Evolutionary conservation across 2,797 vertebrate genomes (phyloP).

Genomic region (Acipenser transmontanus): DNA sequence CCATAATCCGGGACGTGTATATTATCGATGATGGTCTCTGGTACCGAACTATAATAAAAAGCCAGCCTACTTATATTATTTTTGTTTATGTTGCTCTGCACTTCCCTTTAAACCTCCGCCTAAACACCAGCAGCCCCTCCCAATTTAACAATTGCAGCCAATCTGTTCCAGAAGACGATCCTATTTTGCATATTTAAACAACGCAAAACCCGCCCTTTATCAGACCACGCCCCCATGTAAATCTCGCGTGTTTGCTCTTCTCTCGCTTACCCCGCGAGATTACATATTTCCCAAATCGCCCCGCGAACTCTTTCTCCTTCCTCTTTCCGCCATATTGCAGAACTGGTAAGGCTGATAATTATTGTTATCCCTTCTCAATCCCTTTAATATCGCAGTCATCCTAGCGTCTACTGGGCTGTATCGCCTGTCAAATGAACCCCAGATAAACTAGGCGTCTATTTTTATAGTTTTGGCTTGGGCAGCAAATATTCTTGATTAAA

Average conservation of each 20-base stretch:
- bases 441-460: not conserved
- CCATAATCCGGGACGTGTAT: too few species aligned
- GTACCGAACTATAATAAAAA: too few species aligned
- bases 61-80: too few species aligned
- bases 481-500: not conserved
- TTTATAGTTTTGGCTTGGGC: not conserved
- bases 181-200: too few species aligned
- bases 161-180: too few species aligned
- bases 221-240: not conserved
- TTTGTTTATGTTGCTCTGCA: too few species aligned
- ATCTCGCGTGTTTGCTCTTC: too few species aligned
- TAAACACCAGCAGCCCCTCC: too few species aligned
- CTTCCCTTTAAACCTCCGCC: too few species aligned
- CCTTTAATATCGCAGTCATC: slow-evolving; percentile 62
- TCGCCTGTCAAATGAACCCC: not conserved
- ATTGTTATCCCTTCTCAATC: slow-evolving; percentile 48
- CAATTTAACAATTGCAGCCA: too few species aligned
- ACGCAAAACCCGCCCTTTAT: too few species aligned
- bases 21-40: too few species aligned
- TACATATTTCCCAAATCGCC: slow-evolving; percentile 57
- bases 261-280: slow-evolving; percentile 48
- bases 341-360: slow-evolving; percentile 67
- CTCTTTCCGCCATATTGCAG: slow-evolving; percentile 97
- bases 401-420: rapidly evolving
- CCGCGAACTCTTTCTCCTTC: slow-evolving; percentile 53